Evolutionary conservation across 1,140 invertebrate species (phyloP).

Genomic region (Pseudoatta argentina): DNA sequence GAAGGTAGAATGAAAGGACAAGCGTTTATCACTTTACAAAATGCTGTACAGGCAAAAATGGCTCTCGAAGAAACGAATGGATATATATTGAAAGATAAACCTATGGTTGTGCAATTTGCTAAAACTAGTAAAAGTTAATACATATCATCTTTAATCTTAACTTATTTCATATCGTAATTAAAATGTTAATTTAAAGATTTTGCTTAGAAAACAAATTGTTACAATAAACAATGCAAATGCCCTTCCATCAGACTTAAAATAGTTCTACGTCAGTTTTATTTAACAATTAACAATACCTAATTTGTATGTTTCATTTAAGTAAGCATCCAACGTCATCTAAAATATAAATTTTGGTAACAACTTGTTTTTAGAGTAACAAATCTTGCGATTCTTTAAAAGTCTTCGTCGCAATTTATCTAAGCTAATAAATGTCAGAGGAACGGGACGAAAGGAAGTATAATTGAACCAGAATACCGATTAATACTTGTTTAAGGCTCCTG

Average conservation of each 20-base stretch:
- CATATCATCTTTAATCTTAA: background rate
- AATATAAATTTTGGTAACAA: slow-evolving; percentile 20
- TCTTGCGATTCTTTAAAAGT: background rate
- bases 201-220: background rate
- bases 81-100: slow-evolving; percentile 94
- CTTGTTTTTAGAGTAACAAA: background rate
- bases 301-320: slow-evolving; percentile 11
- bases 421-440: slow-evolving; percentile 11
- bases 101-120: slow-evolving; percentile 96
- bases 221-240: background rate
- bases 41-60: slow-evolving; percentile 89
- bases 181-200: background rate
- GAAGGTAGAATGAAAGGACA: slow-evolving; percentile 98
- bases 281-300: slow-evolving; percentile 42
- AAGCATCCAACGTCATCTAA: background rate
- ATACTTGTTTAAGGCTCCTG: no score
- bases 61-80: slow-evolving; percentile 96
- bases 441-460: no score
- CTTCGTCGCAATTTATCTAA: background rate
- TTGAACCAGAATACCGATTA: no score
- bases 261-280: slow-evolving; percentile 27
- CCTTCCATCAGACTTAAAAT: background rate
- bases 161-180: slow-evolving; percentile 17
- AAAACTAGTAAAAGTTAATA: slow-evolving; percentile 85
- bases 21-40: slow-evolving; percentile 95